Conservation (phyloP, 1,140 invertebrate species). For the Hestina assimilis region DNA sequence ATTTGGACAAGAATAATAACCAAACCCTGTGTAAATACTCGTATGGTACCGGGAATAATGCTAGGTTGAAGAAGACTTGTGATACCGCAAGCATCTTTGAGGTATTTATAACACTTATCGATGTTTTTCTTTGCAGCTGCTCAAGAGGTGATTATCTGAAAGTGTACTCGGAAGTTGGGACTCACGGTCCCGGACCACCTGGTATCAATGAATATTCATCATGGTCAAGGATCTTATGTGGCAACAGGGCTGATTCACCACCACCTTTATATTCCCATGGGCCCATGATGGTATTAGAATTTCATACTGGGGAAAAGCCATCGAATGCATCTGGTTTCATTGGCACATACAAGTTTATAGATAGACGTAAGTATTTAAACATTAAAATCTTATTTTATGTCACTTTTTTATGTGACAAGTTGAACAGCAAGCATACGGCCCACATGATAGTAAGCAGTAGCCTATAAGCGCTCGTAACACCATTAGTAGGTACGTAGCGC, state of each 20-base stretch:
- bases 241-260: slow-evolving; percentile 84
- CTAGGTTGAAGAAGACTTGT: no score
- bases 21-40: no score
- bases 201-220: slow-evolving; percentile 89
- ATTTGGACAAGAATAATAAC: no score
- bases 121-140: slow-evolving; percentile 80
- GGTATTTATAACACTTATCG: background rate
- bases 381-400: background rate
- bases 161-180: slow-evolving; percentile 81
- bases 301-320: slow-evolving; percentile 79
- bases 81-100: background rate
- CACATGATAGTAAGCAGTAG: no score
- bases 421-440: no score
- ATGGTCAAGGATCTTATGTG: slow-evolving; percentile 87
- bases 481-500: no score
- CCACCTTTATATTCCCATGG: slow-evolving; percentile 89
- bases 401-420: background rate
- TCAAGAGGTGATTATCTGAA: slow-evolving; percentile 87
- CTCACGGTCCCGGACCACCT: slow-evolving; percentile 80
- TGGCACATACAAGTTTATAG: slow-evolving; percentile 89
- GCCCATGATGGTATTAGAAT: slow-evolving; percentile 87
- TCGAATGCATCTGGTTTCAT: slow-evolving; percentile 87
- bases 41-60: no score
- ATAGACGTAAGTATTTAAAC: slow-evolving; percentile 84
- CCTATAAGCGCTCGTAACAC: no score